Base-by-base conservation (phyloP, 2,797 vertebrate species). In the Carduelis carduelis region DNA sequence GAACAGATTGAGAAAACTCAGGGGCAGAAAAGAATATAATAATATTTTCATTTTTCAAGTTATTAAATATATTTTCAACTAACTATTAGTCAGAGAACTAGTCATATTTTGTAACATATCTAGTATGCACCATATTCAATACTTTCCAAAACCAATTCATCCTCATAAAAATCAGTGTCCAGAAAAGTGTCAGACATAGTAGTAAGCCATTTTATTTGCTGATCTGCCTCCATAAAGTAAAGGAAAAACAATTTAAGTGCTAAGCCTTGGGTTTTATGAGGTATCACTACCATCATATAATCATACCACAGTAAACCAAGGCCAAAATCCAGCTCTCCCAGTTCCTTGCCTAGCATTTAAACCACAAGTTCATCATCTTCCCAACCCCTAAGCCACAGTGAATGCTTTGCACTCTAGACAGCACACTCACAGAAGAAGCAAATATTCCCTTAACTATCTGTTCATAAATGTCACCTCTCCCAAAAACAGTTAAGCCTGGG, bases 281-380 rank as follows among this genome's bases (percentile, higher is more conserved):
- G 44, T 70, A 55, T 11, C 13, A 52, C 9, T 76, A 59, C 24
- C 4, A 3, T 26, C 43, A 44, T 11, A 23, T 13, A 83, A 60
- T 52, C 39, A 90, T 14, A 74, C 41, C 47, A 44, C 68, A 59
- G 46, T 18, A 59, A 95, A 57, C 37, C 39, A 82, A 85, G 52
- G 68, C 47, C 27, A 87, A 83, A 83, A 95, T 95, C 93, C 80
- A 91, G 93, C 84, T 95, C 79, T 95, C 72, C 91, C 57, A 5
- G 85, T 91, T 95, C 60, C 39, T 66, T 78, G 43, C 10, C 46
- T n/a, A 43, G 57, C 57, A 71, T 95, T 64, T 32, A 84, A 91
- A 77, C 78, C 91, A 80, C 75, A 75, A 78, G 13, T 75, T 80
- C 49, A 80, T 91, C 52, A 78, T 20, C 74, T 84, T 87, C 56